These are phyloP conservation scores for Enhydra lutris DNA, from an alignment of 2,113 vertebrate genomes.

Conservation along the genomic window DNA sequence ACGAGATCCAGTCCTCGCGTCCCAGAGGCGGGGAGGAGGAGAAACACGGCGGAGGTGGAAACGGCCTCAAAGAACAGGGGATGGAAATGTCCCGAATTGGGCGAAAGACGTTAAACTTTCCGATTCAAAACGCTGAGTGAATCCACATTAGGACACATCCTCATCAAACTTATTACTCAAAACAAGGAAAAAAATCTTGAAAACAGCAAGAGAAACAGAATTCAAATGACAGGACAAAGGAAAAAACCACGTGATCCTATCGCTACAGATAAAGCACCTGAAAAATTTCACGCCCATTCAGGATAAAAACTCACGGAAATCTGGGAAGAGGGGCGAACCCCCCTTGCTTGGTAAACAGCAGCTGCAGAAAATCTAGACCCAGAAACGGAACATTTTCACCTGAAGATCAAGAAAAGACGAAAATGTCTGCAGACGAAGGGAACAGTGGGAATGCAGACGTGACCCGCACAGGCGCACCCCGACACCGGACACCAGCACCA, in stretches of 20 bases:
- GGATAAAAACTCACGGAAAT: neutral
- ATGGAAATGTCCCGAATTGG: neutral
- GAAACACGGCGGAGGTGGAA: neutral
- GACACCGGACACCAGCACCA: accelerated
- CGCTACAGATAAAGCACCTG: neutral
- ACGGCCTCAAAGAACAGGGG: neutral
- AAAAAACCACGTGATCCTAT: accelerated
- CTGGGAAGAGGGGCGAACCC: neutral
- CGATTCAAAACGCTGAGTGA: neutral
- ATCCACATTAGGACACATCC: neutral
- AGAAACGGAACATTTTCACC: neutral
- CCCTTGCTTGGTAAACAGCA: neutral
- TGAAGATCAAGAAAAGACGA: neutral
- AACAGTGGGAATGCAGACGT: neutral
- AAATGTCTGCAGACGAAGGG: accelerated
- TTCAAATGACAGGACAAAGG: neutral
- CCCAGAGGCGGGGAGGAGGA: no score
- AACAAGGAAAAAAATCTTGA: neutral
- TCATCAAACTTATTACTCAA: neutral
- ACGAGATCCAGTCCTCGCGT: accelerated
- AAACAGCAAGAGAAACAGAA: neutral
- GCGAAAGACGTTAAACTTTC: neutral
- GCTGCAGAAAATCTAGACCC: neutral
- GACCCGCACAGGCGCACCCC: neutral
- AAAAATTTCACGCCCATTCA: neutral